A percentile compares a stretch with the other conserved stretches of the same genome.
Evolutionary conservation across 2,797 vertebrate species (phyloP).

Genomic region (Falco peregrinus): DNA sequence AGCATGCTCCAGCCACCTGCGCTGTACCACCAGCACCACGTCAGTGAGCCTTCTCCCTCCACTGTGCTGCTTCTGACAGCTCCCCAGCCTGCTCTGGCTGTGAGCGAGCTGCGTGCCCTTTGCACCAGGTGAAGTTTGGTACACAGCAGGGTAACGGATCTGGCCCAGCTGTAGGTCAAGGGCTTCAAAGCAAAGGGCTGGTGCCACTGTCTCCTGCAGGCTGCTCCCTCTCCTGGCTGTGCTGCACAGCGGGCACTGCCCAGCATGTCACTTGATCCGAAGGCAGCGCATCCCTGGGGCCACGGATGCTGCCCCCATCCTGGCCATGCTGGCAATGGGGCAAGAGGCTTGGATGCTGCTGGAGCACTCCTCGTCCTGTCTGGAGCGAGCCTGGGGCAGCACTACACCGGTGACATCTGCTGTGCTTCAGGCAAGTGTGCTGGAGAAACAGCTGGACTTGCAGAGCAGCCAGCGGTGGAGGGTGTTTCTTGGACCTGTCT

Average conservation of each 20-base stretch:
- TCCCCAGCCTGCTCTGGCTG: accelerated
- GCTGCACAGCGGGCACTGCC: not conserved
- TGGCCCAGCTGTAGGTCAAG: not conserved
- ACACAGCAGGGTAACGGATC: accelerated
- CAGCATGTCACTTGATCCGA: accelerated
- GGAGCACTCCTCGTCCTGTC: not conserved
- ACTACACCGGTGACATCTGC: not conserved
- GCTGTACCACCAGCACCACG: not conserved
- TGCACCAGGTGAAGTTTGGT: not conserved
- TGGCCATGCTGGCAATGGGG: accelerated
- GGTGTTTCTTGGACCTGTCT: accelerated
- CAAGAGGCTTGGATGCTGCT: not conserved
- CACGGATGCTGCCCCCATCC: accelerated
- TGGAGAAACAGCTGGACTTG: not conserved
- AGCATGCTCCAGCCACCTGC: accelerated
- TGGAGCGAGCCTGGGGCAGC: not conserved
- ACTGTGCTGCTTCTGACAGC: accelerated
- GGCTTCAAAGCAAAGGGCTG: not conserved
- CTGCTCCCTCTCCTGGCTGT: not conserved
- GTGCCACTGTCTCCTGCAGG: not conserved
- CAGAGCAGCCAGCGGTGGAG: not conserved
- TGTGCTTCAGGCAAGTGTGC: not conserved
- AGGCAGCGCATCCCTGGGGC: not conserved
- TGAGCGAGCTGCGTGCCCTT: not conserved
- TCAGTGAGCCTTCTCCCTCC: not conserved